Base-by-base conservation (phyloP, 2,888 invertebrate genomes). In the Xanthorhoe spadicearia region DNA sequence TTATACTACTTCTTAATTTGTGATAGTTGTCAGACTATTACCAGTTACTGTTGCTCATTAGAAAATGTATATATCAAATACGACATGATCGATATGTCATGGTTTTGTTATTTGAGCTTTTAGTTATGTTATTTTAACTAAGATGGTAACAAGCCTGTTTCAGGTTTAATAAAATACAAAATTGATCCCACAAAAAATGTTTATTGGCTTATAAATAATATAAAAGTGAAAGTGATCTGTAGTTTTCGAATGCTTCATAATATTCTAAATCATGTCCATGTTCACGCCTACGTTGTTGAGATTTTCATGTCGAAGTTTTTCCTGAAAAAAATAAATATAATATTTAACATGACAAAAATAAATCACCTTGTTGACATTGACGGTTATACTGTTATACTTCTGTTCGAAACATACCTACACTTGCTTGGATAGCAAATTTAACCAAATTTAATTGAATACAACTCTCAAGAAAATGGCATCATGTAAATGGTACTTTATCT, bases 191-290 rank as follows among this genome's bases (percentile, higher is more conserved):
- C 80, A 78, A 77, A 3, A 3, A 78, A 76, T 81, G 76, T 74
- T 80, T 80, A 79, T 78, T 77, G 72, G 58, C 15, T 49, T 59
- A 76, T 73, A 76, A 53, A 61, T 56, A 68, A 63, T 59, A 76
- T 76, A n/a, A 76, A 72, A 75, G 76, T 79, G 73, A 70, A 74
- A 75, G 75, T 78, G 76, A 76, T 81, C 75, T 63, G 77, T 78
- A 72, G 49, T 79, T 83, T 82, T 78, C 61, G 74, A 61, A 81
- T 83, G 80, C 77, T 78, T 32, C 68, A 64, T 69, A 62, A 61
- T 75, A 76, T 62, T 68, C n/a, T 61, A 53, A 32, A 57, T 74
- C 65, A 28, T 54, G 50, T 82, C 77, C 79, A 51, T 49, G 2
- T 73, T 71, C 74, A 61, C 69, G 79, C 79, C 66, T 55, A 62